phyloP scores from a whole-genome alignment of 2,113 vertebrate genomes.

The Onychostruthus taczanowskii region DNA sequence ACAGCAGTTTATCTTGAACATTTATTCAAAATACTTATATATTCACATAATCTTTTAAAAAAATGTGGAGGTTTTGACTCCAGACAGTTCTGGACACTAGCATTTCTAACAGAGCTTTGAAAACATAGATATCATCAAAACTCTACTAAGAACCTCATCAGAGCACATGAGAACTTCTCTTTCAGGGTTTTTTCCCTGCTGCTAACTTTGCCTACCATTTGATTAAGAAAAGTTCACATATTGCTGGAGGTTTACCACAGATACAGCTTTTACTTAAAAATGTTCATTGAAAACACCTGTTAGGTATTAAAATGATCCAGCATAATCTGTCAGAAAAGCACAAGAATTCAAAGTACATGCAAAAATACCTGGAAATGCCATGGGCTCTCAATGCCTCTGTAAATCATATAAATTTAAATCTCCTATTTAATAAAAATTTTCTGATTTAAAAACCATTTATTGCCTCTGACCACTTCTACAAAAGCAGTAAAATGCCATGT shows the following conservation, averaged over 20 bases:
- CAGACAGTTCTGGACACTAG: neutral
- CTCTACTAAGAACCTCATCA: neutral
- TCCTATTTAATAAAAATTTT: conserved; percentile 4
- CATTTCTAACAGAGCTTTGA: neutral
- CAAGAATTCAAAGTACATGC: conserved; percentile 1
- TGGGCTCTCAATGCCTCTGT: neutral
- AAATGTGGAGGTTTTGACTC: neutral
- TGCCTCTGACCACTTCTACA: neutral
- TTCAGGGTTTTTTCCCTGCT: neutral
- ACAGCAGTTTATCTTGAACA: neutral
- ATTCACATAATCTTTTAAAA: neutral
- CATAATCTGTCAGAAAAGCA: conserved; percentile 45
- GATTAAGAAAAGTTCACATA: conserved; percentile 13
- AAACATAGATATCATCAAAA: neutral
- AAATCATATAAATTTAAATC: conserved; percentile 3
- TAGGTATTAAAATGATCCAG: conserved; percentile 11
- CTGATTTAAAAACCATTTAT: neutral
- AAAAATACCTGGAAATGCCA: conserved; percentile 33
- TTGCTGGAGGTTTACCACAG: neutral
- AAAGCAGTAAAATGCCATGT: neutral
- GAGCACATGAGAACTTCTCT: neutral
- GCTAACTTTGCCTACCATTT: neutral
- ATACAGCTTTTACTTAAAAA: conserved; percentile 30
- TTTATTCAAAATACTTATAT: neutral
- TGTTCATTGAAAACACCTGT: conserved; percentile 24